These are phyloP conservation scores for Leucophenga varia DNA, from an alignment of 1,140 invertebrate genomes.

Conservation along the genomic window DNA sequence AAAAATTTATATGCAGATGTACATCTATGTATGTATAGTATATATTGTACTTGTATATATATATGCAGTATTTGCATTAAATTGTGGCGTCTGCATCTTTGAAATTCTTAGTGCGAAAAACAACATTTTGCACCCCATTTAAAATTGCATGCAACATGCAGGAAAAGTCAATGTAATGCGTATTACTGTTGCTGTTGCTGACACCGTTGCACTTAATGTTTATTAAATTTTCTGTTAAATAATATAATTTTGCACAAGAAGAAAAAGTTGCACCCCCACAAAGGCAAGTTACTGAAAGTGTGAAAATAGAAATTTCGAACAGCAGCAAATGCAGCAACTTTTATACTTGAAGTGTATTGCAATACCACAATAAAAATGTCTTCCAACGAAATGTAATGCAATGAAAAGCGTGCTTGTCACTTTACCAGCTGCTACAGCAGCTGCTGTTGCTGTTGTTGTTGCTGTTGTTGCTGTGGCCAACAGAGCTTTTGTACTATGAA, in stretches of 20 bases:
- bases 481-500: conserved; percentile 7
- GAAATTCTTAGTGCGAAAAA: too few relatives aligned
- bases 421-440: neutral
- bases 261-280: conserved; percentile 10
- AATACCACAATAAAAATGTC: conserved; percentile 49
- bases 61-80: too few relatives aligned
- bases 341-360: conserved; percentile 3
- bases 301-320: too few relatives aligned
- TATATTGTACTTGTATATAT: too few relatives aligned
- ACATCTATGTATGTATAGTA: too few relatives aligned
- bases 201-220: conserved; percentile 32
- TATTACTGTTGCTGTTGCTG: conserved; percentile 15
- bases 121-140: conserved; percentile 51
- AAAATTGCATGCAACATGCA: conserved; percentile 19
- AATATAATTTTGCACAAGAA: conserved; percentile 40
- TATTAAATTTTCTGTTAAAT: conserved; percentile 52
- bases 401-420: too few relatives aligned
- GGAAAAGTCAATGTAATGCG: neutral
- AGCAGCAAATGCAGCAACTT: conserved; percentile 1
- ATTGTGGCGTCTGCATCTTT: too few relatives aligned
- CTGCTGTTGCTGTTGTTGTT: conserved; percentile 2
- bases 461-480: conserved; percentile 16
- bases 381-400: too few relatives aligned
- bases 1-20: conserved; percentile 53
- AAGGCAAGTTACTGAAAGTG: too few relatives aligned